Conservation (phyloP, 1,140 invertebrate genomes). For the Caligus rogercresseyi region DNA sequence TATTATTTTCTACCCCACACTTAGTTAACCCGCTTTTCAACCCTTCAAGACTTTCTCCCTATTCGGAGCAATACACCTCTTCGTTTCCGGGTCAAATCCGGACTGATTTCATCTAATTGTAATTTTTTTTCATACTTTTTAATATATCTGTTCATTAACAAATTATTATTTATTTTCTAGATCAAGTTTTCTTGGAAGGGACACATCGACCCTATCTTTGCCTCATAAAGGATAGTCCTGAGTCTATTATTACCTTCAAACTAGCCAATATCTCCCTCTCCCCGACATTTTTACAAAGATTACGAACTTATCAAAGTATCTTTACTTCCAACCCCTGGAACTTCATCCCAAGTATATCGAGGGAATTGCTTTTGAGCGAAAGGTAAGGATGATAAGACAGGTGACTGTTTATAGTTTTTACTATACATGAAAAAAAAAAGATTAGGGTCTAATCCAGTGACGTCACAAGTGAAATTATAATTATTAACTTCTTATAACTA, state of each 20-base stretch:
- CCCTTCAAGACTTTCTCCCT: background rate
- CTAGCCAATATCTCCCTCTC: background rate
- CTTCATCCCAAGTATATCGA: background rate
- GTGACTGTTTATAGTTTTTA: too few species aligned
- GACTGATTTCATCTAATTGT: background rate
- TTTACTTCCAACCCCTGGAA: background rate
- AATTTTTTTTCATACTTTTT: background rate
- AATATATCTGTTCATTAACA: too few species aligned
- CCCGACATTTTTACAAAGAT: too few species aligned
- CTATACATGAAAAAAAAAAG: too few species aligned
- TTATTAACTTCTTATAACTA: too few species aligned
- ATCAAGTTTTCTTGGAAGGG: background rate
- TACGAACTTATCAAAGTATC: too few species aligned
- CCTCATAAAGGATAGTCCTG: background rate
- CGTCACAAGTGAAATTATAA: too few species aligned
- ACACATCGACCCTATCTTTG: background rate
- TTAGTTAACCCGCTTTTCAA: background rate
- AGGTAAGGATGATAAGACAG: too few species aligned
- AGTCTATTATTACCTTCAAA: background rate
- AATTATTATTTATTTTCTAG: background rate
- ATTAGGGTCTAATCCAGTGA: too few species aligned
- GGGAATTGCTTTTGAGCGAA: background rate
- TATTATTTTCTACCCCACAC: too few species aligned
- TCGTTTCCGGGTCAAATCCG: background rate
- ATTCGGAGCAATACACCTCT: background rate